phyloP scores from a whole-genome alignment of 2,113 vertebrate genomes.

The Trematomus loennbergii region DNA sequence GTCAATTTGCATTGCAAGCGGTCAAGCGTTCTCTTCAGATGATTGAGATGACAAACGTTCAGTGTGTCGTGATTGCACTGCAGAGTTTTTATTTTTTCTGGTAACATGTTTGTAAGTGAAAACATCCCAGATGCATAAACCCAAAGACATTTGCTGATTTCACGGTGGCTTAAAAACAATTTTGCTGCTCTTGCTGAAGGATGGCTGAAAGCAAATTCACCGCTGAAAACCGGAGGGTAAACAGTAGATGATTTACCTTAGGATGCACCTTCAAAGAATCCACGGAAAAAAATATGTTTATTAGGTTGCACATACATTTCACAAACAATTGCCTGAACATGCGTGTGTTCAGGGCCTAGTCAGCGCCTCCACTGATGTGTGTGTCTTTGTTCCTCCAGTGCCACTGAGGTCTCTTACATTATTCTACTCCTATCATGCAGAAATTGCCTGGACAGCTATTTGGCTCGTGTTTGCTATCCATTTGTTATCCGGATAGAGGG shows the following conservation, averaged over 20 bases:
- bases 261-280: conserved; percentile 31
- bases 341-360: conserved; percentile 29
- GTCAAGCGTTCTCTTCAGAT: conserved; percentile 53
- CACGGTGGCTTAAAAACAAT: conserved; percentile 53
- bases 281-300: conserved; percentile 13
- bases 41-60: conserved; percentile 59
- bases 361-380: conserved; percentile 29
- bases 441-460: conserved; percentile 82
- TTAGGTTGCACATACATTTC: conserved; percentile 10
- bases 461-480: conserved; percentile 79
- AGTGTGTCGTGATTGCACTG: conserved; percentile 39
- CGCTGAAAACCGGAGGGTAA: conserved; percentile 1
- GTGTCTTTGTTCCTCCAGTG: conserved; percentile 56
- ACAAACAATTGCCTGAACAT: conserved; percentile 2
- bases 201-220: conserved; percentile 39
- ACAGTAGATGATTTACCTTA: conserved; percentile 29
- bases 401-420: conserved; percentile 67
- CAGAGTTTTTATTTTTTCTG: neutral
- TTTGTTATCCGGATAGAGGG: conserved; percentile 83
- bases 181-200: conserved; percentile 38
- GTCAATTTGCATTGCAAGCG: conserved; percentile 55
- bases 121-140: conserved; percentile 45
- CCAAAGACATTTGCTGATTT: conserved; percentile 50
- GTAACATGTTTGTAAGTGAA: conserved; percentile 25
- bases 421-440: conserved; percentile 78